These are phyloP conservation scores for Diplosoma virens DNA, from an alignment of 23 tunicate species.

Conservation along the genomic window DNA sequence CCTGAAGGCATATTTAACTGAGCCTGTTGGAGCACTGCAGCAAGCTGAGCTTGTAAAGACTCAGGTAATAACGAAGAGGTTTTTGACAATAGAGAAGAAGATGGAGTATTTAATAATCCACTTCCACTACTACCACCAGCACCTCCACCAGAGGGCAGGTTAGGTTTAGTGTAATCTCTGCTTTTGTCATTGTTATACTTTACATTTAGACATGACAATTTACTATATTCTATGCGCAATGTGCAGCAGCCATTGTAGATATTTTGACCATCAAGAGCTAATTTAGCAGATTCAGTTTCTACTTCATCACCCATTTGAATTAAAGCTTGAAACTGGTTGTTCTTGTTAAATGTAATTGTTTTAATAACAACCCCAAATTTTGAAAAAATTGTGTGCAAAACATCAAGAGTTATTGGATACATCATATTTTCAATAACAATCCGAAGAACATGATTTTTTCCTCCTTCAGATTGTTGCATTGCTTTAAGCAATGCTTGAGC, in stretches of 20 bases:
- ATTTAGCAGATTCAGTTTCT: constrained; percentile 81
- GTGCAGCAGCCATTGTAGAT: constrained; percentile 93
- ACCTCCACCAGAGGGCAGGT: constrained; percentile 78
- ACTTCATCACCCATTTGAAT: constrained; percentile 92
- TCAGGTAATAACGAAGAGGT: constrained; percentile 16
- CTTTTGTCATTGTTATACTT: constrained; percentile 95
- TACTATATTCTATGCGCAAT: constrained; percentile 89
- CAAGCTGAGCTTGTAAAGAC: constrained; percentile 32
- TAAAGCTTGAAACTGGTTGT: constrained; percentile 97
- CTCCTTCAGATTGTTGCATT: constrained; percentile 90
- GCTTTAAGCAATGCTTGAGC: constrained; percentile 81
- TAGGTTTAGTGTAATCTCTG: constrained; percentile 84
- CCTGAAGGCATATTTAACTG: constrained; percentile 30
- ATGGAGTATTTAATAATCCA: constrained; percentile 36
- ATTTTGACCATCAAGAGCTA: constrained; percentile 86
- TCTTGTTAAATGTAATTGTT: constrained; percentile 85
- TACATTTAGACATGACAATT: constrained; percentile 65
- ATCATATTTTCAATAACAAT: constrained; percentile 95
- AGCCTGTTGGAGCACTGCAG: constrained; percentile 60
- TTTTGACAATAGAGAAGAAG: constrained; percentile 49
- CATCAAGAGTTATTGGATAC: constrained; percentile 86
- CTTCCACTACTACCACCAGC: not conserved
- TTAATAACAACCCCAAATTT: constrained; percentile 87
- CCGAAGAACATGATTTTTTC: constrained; percentile 84
- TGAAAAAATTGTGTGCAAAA: constrained; percentile 73